These are phyloP conservation scores for Aphelinus certus DNA, from an alignment of 1,140 invertebrate genomes.

Conservation along the genomic window DNA sequence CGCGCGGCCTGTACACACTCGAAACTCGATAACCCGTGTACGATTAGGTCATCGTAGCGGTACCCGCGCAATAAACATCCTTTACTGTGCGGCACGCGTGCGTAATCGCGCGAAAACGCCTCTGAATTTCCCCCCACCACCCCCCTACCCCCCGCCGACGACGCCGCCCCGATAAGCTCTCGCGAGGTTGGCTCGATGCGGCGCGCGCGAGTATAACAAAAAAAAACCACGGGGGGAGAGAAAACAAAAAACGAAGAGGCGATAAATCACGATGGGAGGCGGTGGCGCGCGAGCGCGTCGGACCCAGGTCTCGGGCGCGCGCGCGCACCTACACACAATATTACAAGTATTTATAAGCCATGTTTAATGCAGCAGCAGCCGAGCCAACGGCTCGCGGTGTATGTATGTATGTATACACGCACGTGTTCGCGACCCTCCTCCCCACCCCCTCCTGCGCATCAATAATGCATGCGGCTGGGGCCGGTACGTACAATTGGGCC, in stretches of 20 bases:
- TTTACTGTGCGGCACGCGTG: slow-evolving; percentile 26
- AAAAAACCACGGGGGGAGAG: too few species aligned
- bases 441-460: neutral
- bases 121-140: neutral
- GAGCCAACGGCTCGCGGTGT: neutral
- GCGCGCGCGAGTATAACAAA: neutral
- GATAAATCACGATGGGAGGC: too few species aligned
- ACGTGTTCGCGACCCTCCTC: neutral
- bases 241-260: too few species aligned
- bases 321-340: neutral
- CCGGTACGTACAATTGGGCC: neutral
- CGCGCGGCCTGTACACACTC: neutral
- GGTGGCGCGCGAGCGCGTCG: too few species aligned
- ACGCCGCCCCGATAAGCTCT: slow-evolving; percentile 21
- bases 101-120: slow-evolving; percentile 39
- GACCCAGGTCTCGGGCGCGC: neutral
- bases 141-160: neutral
- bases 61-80: slow-evolving; percentile 50
- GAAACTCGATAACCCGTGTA: neutral
- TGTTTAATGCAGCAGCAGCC: neutral
- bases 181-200: neutral
- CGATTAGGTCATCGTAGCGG: slow-evolving; percentile 55
- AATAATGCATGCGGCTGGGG: neutral
- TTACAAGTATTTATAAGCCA: neutral
- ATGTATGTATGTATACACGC: neutral